phyloP scores from a whole-genome alignment of 1,140 invertebrate genomes.

The Meteorus sp. region DNA sequence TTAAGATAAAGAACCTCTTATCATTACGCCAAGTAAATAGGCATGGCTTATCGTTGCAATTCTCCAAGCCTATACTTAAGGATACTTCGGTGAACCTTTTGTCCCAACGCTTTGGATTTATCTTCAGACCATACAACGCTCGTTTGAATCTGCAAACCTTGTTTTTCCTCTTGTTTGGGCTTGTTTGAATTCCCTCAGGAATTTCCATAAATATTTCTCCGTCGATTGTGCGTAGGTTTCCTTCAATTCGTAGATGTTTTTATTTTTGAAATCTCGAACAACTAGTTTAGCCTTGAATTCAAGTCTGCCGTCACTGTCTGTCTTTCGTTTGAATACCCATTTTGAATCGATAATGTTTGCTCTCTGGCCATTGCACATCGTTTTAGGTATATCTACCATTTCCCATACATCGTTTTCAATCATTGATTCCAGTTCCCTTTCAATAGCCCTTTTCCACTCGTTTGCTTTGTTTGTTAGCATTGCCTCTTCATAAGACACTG shows the following conservation, averaged over 20 bases:
- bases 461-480: not conserved
- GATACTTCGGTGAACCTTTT: conserved; percentile 30
- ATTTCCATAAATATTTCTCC: conserved; percentile 54
- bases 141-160: conserved; percentile 35
- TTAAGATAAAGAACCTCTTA: conserved; percentile 13
- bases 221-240: conserved; percentile 33
- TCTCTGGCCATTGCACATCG: not conserved
- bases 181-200: conserved; percentile 33
- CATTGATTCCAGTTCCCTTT: conserved; percentile 1
- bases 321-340: not conserved
- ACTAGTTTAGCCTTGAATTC: conserved; percentile 21
- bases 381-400: conserved; percentile 9
- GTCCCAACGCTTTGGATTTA: conserved; percentile 40
- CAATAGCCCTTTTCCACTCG: not conserved
- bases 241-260: conserved; percentile 12
- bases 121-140: conserved; percentile 44
- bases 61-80: conserved; percentile 22
- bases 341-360: not conserved
- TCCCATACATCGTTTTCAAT: conserved; percentile 9
- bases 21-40: conserved; percentile 38
- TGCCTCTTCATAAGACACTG: conserved; percentile 1
- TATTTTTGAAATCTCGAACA: conserved; percentile 20
- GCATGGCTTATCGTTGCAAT: conserved; percentile 39
- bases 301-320: not conserved
- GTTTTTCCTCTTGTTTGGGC: not conserved